These are phyloP conservation scores for Nycteola revayana DNA, from an alignment of 2,888 invertebrate species.

Conservation along the genomic window DNA sequence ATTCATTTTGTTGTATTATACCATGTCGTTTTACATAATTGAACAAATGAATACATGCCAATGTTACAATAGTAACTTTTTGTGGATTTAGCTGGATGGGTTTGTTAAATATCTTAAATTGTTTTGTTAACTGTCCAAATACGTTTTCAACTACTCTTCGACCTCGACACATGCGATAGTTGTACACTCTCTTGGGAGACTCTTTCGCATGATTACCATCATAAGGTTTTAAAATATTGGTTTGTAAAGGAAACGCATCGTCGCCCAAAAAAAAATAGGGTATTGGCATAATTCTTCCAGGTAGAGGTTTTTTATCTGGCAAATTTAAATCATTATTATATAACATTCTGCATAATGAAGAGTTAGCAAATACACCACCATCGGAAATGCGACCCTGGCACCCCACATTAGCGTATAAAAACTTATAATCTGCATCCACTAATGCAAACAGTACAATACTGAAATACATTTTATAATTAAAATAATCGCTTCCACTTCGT, in stretches of 20 bases:
- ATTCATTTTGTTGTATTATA: conserved; percentile 11
- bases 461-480: conserved; percentile 40
- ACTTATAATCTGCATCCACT: conserved; percentile 49
- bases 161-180: conserved; percentile 18
- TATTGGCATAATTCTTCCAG: conserved; percentile 11
- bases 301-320: conserved; percentile 16
- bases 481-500: conserved; percentile 27
- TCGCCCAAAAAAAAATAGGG: conserved; percentile 10
- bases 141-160: conserved; percentile 26
- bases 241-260: conserved; percentile 8
- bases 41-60: conserved; percentile 9
- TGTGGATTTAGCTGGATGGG: conserved; percentile 11
- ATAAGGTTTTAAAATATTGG: conserved; percentile 20
- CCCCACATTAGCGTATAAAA: conserved; percentile 30
- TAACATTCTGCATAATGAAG: conserved; percentile 11
- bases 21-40: conserved; percentile 10
- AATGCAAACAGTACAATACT: conserved; percentile 42
- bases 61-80: conserved; percentile 7
- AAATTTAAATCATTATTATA: conserved; percentile 16
- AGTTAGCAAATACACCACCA: conserved; percentile 20
- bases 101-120: conserved; percentile 9
- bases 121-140: conserved; percentile 17
- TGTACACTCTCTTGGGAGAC: conserved; percentile 16
- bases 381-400: conserved; percentile 15
- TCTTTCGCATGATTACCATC: conserved; percentile 16